phyloP scores from a whole-genome alignment of 1,140 invertebrate genomes.

The Halictus rubicundus region DNA sequence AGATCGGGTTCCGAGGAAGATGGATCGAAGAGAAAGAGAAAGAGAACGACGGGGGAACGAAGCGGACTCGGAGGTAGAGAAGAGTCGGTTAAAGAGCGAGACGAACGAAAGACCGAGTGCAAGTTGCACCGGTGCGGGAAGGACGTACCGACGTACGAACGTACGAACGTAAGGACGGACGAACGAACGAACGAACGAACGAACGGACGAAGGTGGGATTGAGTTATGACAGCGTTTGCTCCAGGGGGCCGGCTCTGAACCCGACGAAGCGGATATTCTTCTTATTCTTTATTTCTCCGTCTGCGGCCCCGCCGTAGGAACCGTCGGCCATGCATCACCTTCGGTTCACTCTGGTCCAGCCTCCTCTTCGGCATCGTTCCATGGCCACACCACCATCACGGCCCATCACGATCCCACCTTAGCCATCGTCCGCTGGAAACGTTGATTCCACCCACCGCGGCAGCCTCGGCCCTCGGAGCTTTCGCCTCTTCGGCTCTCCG shows the following conservation, averaged over 20 bases:
- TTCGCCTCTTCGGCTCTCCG: neutral
- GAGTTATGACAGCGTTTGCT: constrained; percentile 81
- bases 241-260: constrained; percentile 76
- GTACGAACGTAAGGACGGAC: constrained; percentile 55
- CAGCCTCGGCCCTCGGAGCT: constrained; percentile 16
- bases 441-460: constrained; percentile 71
- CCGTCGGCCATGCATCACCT: constrained; percentile 80
- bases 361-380: constrained; percentile 72
- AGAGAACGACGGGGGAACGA: no score
- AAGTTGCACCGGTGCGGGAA: constrained; percentile 64
- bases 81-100: constrained; percentile 39
- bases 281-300: constrained; percentile 77
- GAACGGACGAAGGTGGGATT: constrained; percentile 79
- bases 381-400: constrained; percentile 72
- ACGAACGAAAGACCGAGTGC: constrained; percentile 59
- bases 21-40: constrained; percentile 20
- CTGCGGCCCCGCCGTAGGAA: constrained; percentile 71
- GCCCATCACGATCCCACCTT: constrained; percentile 75
- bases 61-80: neutral
- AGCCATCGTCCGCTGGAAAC: constrained; percentile 64
- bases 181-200: constrained; percentile 58
- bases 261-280: constrained; percentile 76
- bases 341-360: constrained; percentile 77
- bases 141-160: constrained; percentile 54
- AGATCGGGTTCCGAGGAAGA: constrained; percentile 43